These are phyloP conservation scores for Eulemur rufifrons DNA, from an alignment of 2,113 vertebrate species.

Conservation along the genomic window DNA sequence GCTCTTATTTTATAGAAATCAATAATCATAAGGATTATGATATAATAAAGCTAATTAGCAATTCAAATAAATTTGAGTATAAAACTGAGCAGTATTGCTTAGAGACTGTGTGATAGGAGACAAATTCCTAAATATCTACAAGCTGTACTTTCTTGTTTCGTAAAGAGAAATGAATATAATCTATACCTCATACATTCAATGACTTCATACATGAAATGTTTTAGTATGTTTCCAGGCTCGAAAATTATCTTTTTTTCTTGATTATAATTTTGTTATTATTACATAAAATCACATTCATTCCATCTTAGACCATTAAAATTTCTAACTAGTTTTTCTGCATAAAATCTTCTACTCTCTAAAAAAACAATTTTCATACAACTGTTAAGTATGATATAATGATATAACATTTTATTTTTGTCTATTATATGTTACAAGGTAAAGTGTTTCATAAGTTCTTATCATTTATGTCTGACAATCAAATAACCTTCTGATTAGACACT, in stretches of 20 bases:
- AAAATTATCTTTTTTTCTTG: neutral
- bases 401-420: neutral
- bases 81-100: neutral
- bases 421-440: neutral
- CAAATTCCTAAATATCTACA: neutral
- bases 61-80: neutral
- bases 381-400: neutral
- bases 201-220: neutral
- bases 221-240: neutral
- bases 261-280: neutral
- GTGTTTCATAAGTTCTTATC: neutral
- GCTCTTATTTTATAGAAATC: neutral
- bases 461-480: neutral
- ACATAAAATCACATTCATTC: neutral
- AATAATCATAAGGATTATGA: neutral
- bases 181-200: neutral
- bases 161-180: neutral
- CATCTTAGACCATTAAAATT: neutral
- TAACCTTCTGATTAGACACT: neutral
- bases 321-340: neutral
- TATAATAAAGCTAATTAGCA: neutral
- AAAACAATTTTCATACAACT: neutral
- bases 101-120: neutral
- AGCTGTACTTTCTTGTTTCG: neutral
- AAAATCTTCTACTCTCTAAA: neutral